phyloP scores from a whole-genome alignment of 2,113 vertebrate genomes.

The Hyperoodon ampullatus region DNA sequence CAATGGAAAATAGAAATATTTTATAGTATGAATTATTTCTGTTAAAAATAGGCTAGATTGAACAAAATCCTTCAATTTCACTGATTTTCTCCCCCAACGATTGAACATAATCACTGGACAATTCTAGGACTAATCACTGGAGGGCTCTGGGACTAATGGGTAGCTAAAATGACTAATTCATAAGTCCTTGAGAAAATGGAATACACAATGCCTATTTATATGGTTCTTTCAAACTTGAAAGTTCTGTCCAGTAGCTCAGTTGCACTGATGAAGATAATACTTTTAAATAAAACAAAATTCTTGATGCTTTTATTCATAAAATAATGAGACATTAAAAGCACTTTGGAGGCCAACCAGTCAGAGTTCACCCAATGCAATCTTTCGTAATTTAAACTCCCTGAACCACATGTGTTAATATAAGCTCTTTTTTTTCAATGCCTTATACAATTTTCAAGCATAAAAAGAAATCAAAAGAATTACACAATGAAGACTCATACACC shows the following conservation, averaged over 20 bases:
- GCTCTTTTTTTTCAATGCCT: not conserved
- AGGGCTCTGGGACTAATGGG: not conserved
- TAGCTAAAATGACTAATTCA: constrained; percentile 49
- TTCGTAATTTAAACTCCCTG: not conserved
- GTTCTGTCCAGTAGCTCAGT: not conserved
- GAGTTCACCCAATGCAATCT: not conserved
- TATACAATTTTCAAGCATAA: not conserved
- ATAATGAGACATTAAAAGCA: constrained; percentile 28
- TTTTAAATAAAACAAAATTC: constrained; percentile 51
- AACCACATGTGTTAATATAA: not conserved
- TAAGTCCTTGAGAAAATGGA: constrained; percentile 46
- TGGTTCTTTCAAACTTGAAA: constrained; percentile 40
- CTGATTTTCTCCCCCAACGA: constrained; percentile 4
- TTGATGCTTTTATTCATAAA: not conserved
- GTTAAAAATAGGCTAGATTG: not conserved
- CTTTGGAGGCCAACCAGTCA: not conserved
- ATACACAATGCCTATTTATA: not conserved
- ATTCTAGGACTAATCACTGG: not conserved
- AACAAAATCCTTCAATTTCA: constrained; percentile 50
- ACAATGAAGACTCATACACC: not conserved
- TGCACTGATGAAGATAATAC: not conserved
- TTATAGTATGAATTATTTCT: not conserved
- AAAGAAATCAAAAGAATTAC: not conserved
- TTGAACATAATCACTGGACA: constrained; percentile 49
- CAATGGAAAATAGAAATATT: not conserved